Evolutionary conservation across 1,140 invertebrate genomes (phyloP), one percentile per base, ranked within the genome.

Genomic region (Hycleus cichorii): DNA sequence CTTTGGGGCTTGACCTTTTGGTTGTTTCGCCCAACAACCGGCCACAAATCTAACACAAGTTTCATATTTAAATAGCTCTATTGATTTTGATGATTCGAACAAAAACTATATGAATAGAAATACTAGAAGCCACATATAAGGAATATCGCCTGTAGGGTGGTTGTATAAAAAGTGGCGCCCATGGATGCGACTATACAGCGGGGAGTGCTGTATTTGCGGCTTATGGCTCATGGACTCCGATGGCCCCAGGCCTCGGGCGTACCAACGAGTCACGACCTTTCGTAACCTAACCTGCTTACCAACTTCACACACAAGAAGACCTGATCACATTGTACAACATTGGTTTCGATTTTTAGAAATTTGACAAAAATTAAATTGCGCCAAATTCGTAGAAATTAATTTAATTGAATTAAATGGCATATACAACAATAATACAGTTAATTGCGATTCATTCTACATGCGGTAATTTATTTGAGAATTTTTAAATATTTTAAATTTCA

Each of bases 201-300:
- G 51, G 51, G 51, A 53, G 56, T 49, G 56, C 39, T 32, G 32
- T 32, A 49, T 52, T 51, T 51, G 48, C 49, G 42, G 48, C 57
- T 58, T 52, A 42, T 46, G 32, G 57, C 39, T 52, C 49, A 46
- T 58, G 48, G 32, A 51, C 57, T 47, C 50, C 26, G 51, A 62
- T 67, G 61, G 63, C 61, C 60, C 47, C 53, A 60, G 52, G 67
- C 60, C 60, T 56, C 60, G 54, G 60, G 64, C 67, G 62, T 71
- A 70, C 65, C 67, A 66, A 52, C 64, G 63, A 70, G 70, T 72
- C 70, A 70, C 70, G 70, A 72, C 70, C 70, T 71, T 71, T 72
- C 58, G 69, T 72, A 71, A 72, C 70, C 70, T 68, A 71, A 69
- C 69, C 64, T 69, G 68, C 67, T 66, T 68, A 69, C 69, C 67